Percentiles rank a stretch among this genome's conserved stretches.
Conservation (phyloP, 2,113 vertebrate species). For the Nyctibius bracteatus region DNA sequence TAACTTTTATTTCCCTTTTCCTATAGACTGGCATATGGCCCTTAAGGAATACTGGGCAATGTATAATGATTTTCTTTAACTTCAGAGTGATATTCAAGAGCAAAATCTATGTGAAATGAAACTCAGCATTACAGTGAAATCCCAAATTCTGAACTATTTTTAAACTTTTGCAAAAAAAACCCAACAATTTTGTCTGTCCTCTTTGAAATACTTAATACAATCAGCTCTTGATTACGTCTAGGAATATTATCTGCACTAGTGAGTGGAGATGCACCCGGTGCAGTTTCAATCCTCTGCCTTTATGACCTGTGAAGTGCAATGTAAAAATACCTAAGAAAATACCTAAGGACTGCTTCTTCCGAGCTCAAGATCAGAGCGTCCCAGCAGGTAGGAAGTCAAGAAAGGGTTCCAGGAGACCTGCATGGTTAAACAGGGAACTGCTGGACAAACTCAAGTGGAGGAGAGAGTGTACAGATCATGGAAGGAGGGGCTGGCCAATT, state of each 20-base stretch:
- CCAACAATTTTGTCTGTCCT: not conserved
- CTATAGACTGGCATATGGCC: not conserved
- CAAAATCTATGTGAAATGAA: not conserved
- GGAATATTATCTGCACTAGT: not conserved
- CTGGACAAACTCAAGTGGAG: too few species aligned
- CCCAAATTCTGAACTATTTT: not conserved
- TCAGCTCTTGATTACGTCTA: not conserved
- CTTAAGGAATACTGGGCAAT: not conserved
- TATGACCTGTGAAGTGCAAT: not conserved
- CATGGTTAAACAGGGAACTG: too few species aligned
- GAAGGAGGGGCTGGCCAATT: too few species aligned
- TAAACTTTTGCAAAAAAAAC: not conserved
- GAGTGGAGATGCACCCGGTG: not conserved
- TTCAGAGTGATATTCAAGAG: not conserved
- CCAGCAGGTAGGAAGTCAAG: too few species aligned
- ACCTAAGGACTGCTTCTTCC: too few species aligned
- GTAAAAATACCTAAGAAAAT: not conserved
- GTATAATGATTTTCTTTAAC: not conserved
- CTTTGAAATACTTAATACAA: not conserved
- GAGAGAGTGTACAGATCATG: too few species aligned
- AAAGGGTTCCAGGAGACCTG: too few species aligned
- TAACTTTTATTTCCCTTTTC: not conserved
- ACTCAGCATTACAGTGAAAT: not conserved
- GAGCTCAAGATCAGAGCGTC: too few species aligned
- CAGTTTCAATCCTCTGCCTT: not conserved